Evolutionary conservation across 2,888 invertebrate genomes (phyloP).

Genomic region (Dolichomitus sp.): DNA sequence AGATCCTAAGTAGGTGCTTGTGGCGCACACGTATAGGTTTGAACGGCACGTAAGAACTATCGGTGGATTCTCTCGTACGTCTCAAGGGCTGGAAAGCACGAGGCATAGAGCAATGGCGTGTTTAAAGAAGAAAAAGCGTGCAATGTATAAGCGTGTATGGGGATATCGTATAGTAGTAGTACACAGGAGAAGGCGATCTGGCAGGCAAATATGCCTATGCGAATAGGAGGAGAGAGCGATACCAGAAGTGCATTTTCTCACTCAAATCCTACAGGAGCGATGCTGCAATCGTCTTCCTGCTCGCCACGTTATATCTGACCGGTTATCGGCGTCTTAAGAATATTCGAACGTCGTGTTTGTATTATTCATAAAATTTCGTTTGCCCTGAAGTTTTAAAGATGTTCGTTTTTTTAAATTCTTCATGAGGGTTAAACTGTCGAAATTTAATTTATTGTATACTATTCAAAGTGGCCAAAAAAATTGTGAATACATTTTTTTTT

Average conservation of each 20-base stretch:
- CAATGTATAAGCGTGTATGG: background rate
- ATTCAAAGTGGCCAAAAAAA: too few species aligned
- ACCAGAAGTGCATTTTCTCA: slow-evolving; percentile 1
- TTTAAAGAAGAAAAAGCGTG: slow-evolving; percentile 12
- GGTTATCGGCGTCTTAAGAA: background rate
- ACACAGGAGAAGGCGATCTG: background rate
- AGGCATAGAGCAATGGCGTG: slow-evolving; percentile 29
- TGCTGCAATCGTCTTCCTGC: background rate
- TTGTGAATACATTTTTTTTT: background rate
- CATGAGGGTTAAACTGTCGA: too few species aligned
- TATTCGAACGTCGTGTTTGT: background rate
- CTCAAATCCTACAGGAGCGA: background rate
- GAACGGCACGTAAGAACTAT: slow-evolving; percentile 58
- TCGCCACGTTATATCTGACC: background rate
- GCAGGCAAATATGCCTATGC: slow-evolving; percentile 1
- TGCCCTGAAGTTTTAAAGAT: background rate
- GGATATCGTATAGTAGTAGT: background rate
- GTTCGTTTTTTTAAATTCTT: background rate
- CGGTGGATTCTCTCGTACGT: slow-evolving; percentile 37
- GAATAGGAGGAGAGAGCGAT: background rate
- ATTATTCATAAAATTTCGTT: background rate
- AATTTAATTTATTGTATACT: too few species aligned
- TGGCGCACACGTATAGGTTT: slow-evolving; percentile 44
- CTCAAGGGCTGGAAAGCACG: slow-evolving; percentile 59
- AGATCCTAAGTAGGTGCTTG: slow-evolving; percentile 66